Percentiles rank a stretch among this genome's conserved stretches.
Evolutionary conservation across 2,888 invertebrate genomes (phyloP).

Genomic region (Mylabris sibirica): DNA sequence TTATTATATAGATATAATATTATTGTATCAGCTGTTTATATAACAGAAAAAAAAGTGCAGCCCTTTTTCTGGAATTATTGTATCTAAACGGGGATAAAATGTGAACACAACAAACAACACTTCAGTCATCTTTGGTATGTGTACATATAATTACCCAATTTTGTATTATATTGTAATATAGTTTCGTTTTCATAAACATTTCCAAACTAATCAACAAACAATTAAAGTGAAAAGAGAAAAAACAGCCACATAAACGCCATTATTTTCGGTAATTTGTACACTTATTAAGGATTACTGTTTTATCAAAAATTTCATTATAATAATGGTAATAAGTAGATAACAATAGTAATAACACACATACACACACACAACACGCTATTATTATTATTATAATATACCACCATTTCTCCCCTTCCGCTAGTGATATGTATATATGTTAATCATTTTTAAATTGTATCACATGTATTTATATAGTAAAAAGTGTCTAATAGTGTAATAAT

Average conservation of each 20-base stretch:
- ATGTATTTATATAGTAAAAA: conserved; percentile 55
- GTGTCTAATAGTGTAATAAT: conserved; percentile 57
- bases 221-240: neutral
- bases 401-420: conserved; percentile 49
- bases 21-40: conserved; percentile 20
- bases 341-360: neutral
- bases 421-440: conserved; percentile 57
- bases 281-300: conserved; percentile 54
- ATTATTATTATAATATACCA: conserved; percentile 14
- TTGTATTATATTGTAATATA: conserved; percentile 62
- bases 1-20: conserved; percentile 26
- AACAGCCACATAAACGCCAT: conserved; percentile 50
- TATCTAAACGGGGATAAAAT: no score
- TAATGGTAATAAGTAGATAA: neutral
- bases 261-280: conserved; percentile 48
- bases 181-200: conserved; percentile 57
- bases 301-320: conserved; percentile 10
- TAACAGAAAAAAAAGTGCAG: neutral
- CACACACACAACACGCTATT: conserved; percentile 5
- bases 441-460: conserved; percentile 54
- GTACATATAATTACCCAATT: conserved; percentile 51
- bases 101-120: conserved; percentile 36
- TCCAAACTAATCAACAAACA: conserved; percentile 46
- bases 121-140: conserved; percentile 53
- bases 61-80: no score